phyloP scores from a whole-genome alignment of 2,113 vertebrate species.

The Taxidea taxus region DNA sequence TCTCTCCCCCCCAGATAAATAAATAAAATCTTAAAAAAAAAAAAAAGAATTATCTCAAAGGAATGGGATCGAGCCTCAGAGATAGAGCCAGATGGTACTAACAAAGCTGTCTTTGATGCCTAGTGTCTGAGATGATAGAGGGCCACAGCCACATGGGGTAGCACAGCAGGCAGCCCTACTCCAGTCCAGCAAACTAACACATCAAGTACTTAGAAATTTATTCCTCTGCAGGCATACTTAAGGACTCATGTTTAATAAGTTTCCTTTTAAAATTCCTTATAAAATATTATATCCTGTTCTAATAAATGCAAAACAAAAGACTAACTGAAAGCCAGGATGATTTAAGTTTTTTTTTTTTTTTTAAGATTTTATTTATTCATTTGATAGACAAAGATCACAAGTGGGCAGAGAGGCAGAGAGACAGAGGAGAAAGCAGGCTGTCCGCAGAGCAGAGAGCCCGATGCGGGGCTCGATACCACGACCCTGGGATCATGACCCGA shows the following conservation, averaged over 20 bases:
- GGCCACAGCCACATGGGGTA: background rate
- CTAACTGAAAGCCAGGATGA: background rate
- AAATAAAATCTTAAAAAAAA: background rate
- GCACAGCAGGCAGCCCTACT: background rate
- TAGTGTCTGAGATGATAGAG: background rate
- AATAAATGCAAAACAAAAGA: conserved; percentile 10
- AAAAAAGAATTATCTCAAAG: background rate
- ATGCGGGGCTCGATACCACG: too few relatives aligned
- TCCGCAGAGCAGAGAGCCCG: too few relatives aligned
- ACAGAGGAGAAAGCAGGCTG: too few relatives aligned
- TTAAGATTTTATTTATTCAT: too few relatives aligned
- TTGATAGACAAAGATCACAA: too few relatives aligned
- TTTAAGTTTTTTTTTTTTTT: background rate
- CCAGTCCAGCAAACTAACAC: background rate
- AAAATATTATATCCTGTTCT: background rate
- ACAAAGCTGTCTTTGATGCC: background rate
- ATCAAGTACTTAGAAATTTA: background rate
- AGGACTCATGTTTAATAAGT: background rate
- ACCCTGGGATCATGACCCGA: too few relatives aligned
- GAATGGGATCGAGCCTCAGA: background rate
- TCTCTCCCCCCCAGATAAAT: background rate
- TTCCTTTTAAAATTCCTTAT: background rate
- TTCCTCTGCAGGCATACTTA: background rate
- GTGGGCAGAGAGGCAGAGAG: too few relatives aligned
- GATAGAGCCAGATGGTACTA: background rate